Evolutionary conservation across 2,113 vertebrate genomes (phyloP).

Genomic region (Oncorhynchus masou): DNA sequence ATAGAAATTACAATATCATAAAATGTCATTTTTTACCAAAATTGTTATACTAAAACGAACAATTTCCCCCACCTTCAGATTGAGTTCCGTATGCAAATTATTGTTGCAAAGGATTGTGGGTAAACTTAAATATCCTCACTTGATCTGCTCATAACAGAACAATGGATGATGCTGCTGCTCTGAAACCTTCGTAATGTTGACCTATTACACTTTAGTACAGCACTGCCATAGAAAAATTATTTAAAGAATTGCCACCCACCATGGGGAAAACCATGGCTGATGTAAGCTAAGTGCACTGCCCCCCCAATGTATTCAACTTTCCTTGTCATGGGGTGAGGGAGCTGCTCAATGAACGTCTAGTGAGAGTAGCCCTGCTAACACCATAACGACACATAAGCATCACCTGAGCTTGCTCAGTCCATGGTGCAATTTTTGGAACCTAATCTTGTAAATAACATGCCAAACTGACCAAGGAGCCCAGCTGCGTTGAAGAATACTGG

Average conservation of each 20-base stretch:
- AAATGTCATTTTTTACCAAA: neutral
- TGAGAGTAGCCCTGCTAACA: slow-evolving; percentile 80
- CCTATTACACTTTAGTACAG: neutral
- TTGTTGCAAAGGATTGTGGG: slow-evolving; percentile 51
- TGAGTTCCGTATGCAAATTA: neutral
- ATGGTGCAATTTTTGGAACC: slow-evolving; percentile 88
- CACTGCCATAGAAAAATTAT: accelerated
- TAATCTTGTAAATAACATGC: neutral
- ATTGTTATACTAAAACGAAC: neutral
- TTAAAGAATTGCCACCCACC: slow-evolving; percentile 12
- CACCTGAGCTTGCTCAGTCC: slow-evolving; percentile 26
- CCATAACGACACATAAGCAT: slow-evolving; percentile 72
- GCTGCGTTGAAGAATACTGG: neutral
- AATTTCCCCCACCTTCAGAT: neutral
- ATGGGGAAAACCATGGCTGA: neutral
- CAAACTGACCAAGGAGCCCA: too few species aligned
- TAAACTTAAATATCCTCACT: neutral
- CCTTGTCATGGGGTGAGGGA: slow-evolving; percentile 84
- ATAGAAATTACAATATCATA: neutral
- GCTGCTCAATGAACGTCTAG: slow-evolving; percentile 74
- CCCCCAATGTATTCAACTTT: neutral
- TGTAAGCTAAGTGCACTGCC: neutral
- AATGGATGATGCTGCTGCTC: too few species aligned
- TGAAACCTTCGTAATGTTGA: neutral
- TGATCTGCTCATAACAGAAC: neutral